Evolutionary conservation across 2,797 vertebrate species (phyloP).

Genomic region (Pipistrellus pipistrellus): DNA sequence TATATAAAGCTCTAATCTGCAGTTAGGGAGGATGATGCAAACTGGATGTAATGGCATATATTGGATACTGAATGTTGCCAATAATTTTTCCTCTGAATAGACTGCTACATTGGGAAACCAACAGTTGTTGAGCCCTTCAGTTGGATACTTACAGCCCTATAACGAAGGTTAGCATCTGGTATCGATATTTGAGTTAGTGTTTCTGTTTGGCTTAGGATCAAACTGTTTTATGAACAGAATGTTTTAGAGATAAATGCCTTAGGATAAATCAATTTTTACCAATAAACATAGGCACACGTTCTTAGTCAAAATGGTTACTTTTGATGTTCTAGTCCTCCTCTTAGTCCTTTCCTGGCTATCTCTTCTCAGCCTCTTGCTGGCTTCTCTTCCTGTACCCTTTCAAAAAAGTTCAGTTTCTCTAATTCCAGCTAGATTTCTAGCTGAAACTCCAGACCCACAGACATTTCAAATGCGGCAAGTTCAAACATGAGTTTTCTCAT

Average conservation of each 20-base stretch:
- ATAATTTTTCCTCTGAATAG: slow-evolving; percentile 18
- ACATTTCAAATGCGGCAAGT: not conserved
- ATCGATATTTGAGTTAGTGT: not conserved
- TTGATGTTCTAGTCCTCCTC: slow-evolving; percentile 10
- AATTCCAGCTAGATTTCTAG: not conserved
- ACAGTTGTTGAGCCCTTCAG: not conserved
- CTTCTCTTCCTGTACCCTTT: not conserved
- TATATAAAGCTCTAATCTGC: not conserved
- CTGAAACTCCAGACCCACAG: not conserved
- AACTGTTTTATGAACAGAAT: slow-evolving; percentile 45
- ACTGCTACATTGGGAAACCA: not conserved
- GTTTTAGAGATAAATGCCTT: slow-evolving; percentile 32
- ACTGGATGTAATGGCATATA: not conserved
- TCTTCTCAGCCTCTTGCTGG: not conserved
- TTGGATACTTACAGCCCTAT: not conserved
- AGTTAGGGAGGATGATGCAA: not conserved
- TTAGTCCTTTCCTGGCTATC: not conserved
- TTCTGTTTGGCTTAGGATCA: slow-evolving; percentile 8
- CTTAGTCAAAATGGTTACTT: slow-evolving; percentile 39
- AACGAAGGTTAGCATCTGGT: not conserved
- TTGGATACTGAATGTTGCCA: not conserved
- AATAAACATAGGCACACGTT: not conserved
- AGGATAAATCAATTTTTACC: slow-evolving; percentile 32
- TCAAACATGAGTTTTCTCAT: not conserved
- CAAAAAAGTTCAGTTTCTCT: not conserved